These are phyloP conservation scores for Promerops cafer DNA, from an alignment of 2,113 vertebrate genomes.

Conservation along the genomic window DNA sequence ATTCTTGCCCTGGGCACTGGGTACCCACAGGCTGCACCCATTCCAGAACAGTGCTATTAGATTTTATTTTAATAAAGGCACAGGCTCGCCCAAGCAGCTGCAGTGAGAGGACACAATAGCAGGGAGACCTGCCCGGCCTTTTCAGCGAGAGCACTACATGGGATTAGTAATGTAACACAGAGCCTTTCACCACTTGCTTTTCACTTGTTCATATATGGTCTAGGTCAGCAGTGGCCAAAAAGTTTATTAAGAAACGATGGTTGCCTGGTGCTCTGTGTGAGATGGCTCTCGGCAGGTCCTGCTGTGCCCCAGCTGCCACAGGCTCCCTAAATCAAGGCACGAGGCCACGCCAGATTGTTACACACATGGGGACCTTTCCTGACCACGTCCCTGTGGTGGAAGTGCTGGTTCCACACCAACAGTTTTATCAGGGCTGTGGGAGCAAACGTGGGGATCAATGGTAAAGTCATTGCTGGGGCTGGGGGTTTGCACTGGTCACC, in stretches of 20 bases:
- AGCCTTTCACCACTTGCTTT: slow-evolving; percentile 65
- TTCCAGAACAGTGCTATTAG: not conserved
- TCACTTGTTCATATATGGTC: slow-evolving; percentile 49
- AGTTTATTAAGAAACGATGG: slow-evolving; percentile 29
- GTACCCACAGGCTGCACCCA: not conserved
- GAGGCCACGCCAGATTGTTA: accelerated
- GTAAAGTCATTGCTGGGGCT: not conserved
- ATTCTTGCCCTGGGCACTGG: not conserved
- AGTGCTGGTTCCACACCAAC: not conserved
- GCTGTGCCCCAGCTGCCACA: not conserved
- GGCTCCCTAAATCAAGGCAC: not conserved
- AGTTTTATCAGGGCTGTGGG: not conserved
- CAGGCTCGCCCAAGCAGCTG: slow-evolving; percentile 37
- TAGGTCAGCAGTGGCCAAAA: slow-evolving; percentile 6
- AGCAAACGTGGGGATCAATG: accelerated
- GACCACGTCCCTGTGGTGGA: accelerated
- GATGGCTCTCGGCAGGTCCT: not conserved
- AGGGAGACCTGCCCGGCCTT: not conserved
- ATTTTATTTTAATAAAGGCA: slow-evolving; percentile 19
- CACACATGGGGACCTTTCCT: not conserved
- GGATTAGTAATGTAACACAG: slow-evolving; percentile 48
- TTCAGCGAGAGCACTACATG: not conserved
- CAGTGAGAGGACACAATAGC: not conserved
- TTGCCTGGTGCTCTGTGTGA: not conserved
- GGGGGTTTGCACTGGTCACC: not conserved